Percentiles rank a stretch among this genome's conserved stretches.
These are phyloP conservation scores for Ciconia boyciana DNA, from an alignment of 2,113 vertebrate genomes.

Conservation along the genomic window DNA sequence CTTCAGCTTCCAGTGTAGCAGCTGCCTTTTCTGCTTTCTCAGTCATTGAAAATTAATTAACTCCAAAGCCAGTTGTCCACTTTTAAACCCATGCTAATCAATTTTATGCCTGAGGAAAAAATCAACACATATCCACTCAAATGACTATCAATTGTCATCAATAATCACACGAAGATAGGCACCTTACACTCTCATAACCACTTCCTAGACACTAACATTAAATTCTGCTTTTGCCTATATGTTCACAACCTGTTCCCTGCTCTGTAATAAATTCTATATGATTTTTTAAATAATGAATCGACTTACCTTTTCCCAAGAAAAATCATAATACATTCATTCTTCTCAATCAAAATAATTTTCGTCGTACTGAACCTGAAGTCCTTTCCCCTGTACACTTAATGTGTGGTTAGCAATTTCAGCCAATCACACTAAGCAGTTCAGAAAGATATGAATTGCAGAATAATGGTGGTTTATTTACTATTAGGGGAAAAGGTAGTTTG, in stretches of 20 bases:
- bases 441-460: not conserved
- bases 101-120: not conserved
- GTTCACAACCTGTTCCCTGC: not conserved
- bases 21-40: not conserved
- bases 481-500: not conserved
- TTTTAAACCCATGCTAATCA: not conserved
- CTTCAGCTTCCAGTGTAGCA: not conserved
- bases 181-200: not conserved
- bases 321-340: not conserved
- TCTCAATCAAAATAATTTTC: not conserved
- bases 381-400: not conserved
- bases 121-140: not conserved
- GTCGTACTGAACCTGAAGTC: accelerated
- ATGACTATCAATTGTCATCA: not conserved
- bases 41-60: not conserved
- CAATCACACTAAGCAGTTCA: not conserved
- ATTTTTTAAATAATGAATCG: not conserved
- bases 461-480: not conserved
- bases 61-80: not conserved
- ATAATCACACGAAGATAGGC: not conserved
- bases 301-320: not conserved
- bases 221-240: not conserved
- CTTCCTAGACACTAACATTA: not conserved
- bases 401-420: not conserved
- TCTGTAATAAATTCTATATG: not conserved